Percentiles rank a stretch among this genome's conserved stretches.
Evolutionary conservation across 2,888 invertebrate species (phyloP).

Genomic region (Coremacera marginata): DNA sequence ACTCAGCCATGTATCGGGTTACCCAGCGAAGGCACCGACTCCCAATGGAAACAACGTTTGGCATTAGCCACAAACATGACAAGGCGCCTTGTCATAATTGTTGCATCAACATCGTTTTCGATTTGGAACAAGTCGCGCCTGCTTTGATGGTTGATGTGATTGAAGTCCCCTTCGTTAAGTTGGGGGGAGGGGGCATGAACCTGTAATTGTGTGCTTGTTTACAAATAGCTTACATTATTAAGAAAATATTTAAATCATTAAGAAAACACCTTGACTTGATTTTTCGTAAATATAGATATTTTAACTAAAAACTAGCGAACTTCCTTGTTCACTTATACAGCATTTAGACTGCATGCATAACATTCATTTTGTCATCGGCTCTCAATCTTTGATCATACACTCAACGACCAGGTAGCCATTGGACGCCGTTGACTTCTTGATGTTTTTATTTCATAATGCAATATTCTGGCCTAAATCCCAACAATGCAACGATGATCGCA

Average conservation of each 20-base stretch:
- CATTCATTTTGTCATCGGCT: too few species aligned
- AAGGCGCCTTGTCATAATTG: conserved; percentile 33
- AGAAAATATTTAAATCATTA: not conserved
- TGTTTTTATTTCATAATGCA: conserved; percentile 1
- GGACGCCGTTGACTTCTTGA: conserved; percentile 21
- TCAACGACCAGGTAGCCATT: not conserved
- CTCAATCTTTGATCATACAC: not conserved
- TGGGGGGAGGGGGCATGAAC: too few species aligned
- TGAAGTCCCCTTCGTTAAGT: not conserved
- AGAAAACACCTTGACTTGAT: not conserved
- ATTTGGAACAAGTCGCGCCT: not conserved
- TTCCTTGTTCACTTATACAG: too few species aligned
- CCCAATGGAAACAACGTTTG: conserved; percentile 27
- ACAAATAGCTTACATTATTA: too few species aligned
- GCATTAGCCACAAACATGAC: conserved; percentile 36
- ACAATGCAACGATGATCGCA: not conserved
- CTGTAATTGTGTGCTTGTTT: too few species aligned
- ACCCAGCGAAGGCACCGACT: not conserved
- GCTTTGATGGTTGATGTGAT: not conserved
- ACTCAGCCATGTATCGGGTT: conserved; percentile 28
- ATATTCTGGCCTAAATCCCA: not conserved
- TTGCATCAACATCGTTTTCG: conserved; percentile 8
- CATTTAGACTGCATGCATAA: too few species aligned
- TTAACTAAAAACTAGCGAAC: too few species aligned
- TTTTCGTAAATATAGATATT: not conserved